Conservation (phyloP, 2,113 vertebrate genomes). For the Gallinago undulata region DNA sequence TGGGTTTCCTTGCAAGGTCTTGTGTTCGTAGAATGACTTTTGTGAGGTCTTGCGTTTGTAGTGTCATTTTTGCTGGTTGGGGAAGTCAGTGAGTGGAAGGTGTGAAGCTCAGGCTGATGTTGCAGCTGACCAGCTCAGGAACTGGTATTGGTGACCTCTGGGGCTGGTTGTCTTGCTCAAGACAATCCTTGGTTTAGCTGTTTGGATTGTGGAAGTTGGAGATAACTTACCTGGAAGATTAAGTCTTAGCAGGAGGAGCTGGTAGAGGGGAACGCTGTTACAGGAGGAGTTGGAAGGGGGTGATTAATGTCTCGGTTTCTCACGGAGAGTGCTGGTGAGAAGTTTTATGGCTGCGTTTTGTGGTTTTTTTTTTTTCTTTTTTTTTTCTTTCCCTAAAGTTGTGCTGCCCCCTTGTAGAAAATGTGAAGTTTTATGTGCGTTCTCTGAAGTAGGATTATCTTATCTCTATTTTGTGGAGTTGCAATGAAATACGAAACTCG, state of each 20-base stretch:
- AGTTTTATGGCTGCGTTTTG: neutral
- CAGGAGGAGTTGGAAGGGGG: neutral
- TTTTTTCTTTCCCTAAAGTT: neutral
- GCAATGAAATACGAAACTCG: neutral
- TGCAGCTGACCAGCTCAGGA: neutral
- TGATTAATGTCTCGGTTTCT: neutral
- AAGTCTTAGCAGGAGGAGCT: neutral
- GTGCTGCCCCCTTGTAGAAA: constrained; percentile 36
- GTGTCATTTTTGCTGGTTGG: rapidly evolving
- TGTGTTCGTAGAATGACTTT: neutral
- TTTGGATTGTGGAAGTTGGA: neutral
- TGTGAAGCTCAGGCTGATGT: neutral
- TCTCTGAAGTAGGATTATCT: neutral
- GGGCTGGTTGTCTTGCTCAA: neutral
- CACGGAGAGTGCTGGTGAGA: neutral
- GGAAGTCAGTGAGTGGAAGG: neutral
- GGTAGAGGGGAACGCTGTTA: neutral
- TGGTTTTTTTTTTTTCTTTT: neutral
- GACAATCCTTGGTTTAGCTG: neutral
- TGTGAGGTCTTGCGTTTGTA: rapidly evolving
- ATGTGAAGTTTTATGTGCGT: neutral
- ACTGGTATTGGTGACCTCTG: neutral
- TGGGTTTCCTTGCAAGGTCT: neutral
- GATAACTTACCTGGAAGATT: neutral
- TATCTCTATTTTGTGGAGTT: neutral